Base-by-base conservation (phyloP, 2,888 invertebrate species). In the Amblyjoppa proteus region DNA sequence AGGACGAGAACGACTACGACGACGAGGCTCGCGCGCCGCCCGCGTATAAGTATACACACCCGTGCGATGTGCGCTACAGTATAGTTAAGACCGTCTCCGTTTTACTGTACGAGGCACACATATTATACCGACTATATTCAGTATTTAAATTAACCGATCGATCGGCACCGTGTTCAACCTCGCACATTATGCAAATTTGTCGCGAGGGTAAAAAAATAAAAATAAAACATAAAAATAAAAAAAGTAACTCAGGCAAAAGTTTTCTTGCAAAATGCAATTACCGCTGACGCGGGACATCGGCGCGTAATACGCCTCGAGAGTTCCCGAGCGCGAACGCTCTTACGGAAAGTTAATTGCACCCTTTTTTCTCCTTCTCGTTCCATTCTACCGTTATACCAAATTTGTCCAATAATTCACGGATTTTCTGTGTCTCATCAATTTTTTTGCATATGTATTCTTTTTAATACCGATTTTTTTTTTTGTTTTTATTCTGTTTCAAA, bases 111-210 rank as follows among this genome's bases (percentile, higher is more conserved):
- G 58, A 77, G 75, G 34, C 64, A 68, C 45, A 61, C 45, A 49
- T 49, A 49, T 49, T 80, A 86, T 84, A 77, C 86, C 81, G 66
- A 78, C 86, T 89, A 89, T 90, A 91, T 92, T 91, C 92, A 91
- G 91, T 93, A 93, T 93, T 93, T 93, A 93, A 93, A 93, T 93
- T 92, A 92, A 93, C 92, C 93, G 93, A 93, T 93, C 92, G 93
- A 93, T 93, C 93, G 91, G 87, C 76, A 83, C 89, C 90, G 89
- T 91, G 92, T 91, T 91, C 90, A 90, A 88, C 91, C 91, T 92
- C 90, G 92, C 92, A 90, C 93, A 93, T 93, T 93, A 93, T 93
- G 93, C 93, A 93, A 93, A 93, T 93, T 85, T 85, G 83, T 86
- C 83, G 84, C 79, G 77, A 16, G 7, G 31, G 6, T 16, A 31